These are phyloP conservation scores for Dicrurus megarhynchus DNA, from an alignment of 2,113 vertebrate species.

Conservation along the genomic window DNA sequence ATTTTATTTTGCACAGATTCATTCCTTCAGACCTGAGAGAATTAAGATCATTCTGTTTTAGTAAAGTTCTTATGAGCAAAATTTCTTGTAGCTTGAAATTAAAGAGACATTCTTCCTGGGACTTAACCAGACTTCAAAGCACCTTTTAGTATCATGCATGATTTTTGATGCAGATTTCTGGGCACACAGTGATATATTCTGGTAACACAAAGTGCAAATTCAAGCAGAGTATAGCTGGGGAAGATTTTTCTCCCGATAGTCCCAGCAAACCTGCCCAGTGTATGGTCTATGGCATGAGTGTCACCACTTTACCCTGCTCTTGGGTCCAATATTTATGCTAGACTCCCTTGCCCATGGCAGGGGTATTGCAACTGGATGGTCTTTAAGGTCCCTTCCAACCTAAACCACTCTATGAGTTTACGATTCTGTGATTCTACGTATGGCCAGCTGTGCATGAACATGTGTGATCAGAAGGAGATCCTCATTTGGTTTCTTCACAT, in stretches of 20 bases:
- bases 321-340: background rate
- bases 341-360: background rate
- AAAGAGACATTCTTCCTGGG: background rate
- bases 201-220: background rate
- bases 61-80: background rate
- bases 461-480: rapidly evolving
- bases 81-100: background rate
- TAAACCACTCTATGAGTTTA: background rate
- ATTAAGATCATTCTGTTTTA: background rate
- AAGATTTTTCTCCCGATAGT: background rate
- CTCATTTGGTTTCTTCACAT: background rate
- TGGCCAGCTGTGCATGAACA: too few species aligned
- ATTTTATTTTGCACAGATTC: background rate
- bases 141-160: background rate
- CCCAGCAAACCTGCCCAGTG: background rate
- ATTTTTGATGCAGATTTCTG: background rate
- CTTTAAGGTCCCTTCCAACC: background rate
- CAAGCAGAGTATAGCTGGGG: background rate
- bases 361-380: background rate
- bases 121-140: background rate
- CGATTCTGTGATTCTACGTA: background rate
- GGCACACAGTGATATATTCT: rapidly evolving
- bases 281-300: background rate
- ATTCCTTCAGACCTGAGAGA: background rate
- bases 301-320: rapidly evolving